Evolutionary conservation across 2,797 vertebrate genomes (phyloP), one percentile per base, ranked within the genome.

Genomic region (Lepus townsendii): DNA sequence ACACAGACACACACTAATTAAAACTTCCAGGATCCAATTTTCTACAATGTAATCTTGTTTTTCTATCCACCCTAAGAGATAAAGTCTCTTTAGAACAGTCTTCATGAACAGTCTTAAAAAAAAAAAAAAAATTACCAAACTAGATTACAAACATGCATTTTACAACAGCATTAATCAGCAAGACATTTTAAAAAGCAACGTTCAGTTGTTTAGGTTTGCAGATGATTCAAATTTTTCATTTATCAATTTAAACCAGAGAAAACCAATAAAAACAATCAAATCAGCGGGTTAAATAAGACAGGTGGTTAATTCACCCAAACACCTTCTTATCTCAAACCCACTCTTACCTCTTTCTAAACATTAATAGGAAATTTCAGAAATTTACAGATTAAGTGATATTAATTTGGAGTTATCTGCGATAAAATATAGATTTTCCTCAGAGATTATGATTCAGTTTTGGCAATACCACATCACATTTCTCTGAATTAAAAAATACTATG

Each of bases 1-100:
- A 94, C 95, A 96, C 96, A 97, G 96, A 94, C 95, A 94, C 30
- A 65, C 90, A 82, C 97, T 97, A 95, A 95, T 95, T 96, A 97
- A 97, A 94, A 94, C 87, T 87, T 89, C 1, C 47, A 88, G 89
- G 90, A 69, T 17, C 65, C 66, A 94, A 94, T 96, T 96, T 96
- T 87, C 82, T 95, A 92, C 89, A 97, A 96, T 83, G 86, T 76
- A 91, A 95, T 72, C 77, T 86, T 77, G 32, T 95, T 94, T 95
- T 96, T 77, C 92, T 94, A n/a, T 65, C 80, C 78, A 72, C 77
- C 83, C 68, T 54, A 75, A 35, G 73, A 80, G 38, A 94, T 5
- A 85, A 19, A 95, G 72, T 94, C 88, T 87, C 54, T 95, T 97
- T 78, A 76, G 78, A 96, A 77, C 7, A 2, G 84, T 97, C 93